phyloP scores from a whole-genome alignment of 2,113 vertebrate species.

The Galeopterus variegatus region DNA sequence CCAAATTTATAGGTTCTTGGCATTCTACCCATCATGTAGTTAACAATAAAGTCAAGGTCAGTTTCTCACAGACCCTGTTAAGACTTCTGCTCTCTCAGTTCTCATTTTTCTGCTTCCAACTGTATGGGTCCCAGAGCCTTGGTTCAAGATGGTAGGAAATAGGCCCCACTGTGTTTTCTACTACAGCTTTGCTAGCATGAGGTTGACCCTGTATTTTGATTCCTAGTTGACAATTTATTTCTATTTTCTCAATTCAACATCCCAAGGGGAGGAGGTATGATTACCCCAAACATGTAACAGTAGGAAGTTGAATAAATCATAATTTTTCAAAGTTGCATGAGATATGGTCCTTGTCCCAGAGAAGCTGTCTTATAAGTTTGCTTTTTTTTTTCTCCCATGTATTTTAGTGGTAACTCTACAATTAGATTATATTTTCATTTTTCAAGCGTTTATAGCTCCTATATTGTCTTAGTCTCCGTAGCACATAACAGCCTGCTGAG shows the following conservation, averaged over 20 bases:
- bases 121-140: not conserved
- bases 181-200: not conserved
- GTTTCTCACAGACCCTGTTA: not conserved
- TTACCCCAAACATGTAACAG: not conserved
- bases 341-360: not conserved
- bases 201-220: not conserved
- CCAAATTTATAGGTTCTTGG: not conserved
- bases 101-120: not conserved
- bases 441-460: not conserved
- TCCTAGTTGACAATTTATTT: not conserved
- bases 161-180: not conserved
- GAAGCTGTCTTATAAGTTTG: not conserved
- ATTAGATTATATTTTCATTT: not conserved
- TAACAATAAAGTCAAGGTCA: too few relatives aligned
- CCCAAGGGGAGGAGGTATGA: not conserved
- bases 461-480: not conserved
- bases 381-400: not conserved
- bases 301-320: not conserved
- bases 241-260: constrained; percentile 22
- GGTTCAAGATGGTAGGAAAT: too few relatives aligned
- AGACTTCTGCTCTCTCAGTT: not conserved
- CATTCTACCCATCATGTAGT: too few relatives aligned
- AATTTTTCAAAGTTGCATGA: not conserved
- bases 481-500: not conserved
- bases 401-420: not conserved